phyloP scores from a whole-genome alignment of 1,140 invertebrate genomes.

The Trichomalopsis sarcophagae region DNA sequence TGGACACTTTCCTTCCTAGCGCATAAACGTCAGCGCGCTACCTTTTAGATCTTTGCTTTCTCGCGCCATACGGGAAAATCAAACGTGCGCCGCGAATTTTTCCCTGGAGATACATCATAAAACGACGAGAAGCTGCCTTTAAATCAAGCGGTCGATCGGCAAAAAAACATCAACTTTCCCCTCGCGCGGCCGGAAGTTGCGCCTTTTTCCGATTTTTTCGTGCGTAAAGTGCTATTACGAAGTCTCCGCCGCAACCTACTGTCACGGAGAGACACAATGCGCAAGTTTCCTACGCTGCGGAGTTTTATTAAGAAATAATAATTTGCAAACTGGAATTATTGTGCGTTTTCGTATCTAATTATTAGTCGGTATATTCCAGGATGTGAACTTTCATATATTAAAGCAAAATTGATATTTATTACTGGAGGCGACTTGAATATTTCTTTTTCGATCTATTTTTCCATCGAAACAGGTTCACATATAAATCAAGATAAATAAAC shows the following conservation, averaged over 20 bases:
- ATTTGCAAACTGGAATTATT: background rate
- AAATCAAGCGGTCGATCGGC: slow-evolving; percentile 5
- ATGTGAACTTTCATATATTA: background rate
- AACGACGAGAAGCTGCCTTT: slow-evolving; percentile 13
- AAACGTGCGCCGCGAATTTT: slow-evolving; percentile 27
- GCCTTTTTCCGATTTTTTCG: slow-evolving; percentile 9
- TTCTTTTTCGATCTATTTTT: background rate
- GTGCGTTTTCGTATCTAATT: background rate
- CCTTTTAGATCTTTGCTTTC: slow-evolving; percentile 46
- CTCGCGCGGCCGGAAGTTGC: background rate
- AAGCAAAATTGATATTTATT: background rate
- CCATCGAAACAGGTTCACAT: background rate
- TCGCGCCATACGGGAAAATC: slow-evolving; percentile 37
- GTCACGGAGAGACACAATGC: background rate
- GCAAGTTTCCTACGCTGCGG: background rate
- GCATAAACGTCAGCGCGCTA: slow-evolving; percentile 49
- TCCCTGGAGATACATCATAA: slow-evolving; percentile 28
- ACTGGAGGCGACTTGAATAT: background rate
- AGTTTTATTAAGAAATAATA: background rate
- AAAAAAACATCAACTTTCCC: slow-evolving; percentile 35
- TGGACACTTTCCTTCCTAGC: slow-evolving; percentile 48
- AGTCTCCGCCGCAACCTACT: background rate
- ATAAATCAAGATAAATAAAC: background rate
- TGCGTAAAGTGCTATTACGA: slow-evolving; percentile 3
- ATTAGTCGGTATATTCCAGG: background rate